A percentile compares a stretch with the other conserved stretches of the same genome.
Conservation (phyloP, 2,113 vertebrate genomes). For the Crotalus viridis region DNA sequence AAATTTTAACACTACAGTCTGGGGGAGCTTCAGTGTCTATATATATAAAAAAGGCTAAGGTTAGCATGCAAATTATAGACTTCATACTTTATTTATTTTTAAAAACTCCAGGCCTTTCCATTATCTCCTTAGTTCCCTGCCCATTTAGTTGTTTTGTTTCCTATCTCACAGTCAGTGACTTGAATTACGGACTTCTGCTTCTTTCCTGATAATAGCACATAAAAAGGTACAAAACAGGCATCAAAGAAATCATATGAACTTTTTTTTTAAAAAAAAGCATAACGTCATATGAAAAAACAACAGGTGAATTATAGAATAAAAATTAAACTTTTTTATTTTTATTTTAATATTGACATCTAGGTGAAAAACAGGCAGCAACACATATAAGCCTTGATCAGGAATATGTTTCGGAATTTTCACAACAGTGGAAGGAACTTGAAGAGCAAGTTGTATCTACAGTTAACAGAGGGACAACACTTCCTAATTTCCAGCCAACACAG, state of each 20-base stretch:
- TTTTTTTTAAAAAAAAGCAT: not conserved
- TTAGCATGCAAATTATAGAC: not conserved
- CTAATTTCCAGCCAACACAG: conserved; percentile 85
- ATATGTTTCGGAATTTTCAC: conserved; percentile 86
- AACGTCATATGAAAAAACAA: not conserved
- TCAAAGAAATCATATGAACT: not conserved
- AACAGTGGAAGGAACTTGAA: conserved; percentile 90
- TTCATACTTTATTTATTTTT: not conserved
- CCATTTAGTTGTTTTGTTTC: not conserved
- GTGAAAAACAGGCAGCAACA: conserved; percentile 95
- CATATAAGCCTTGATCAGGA: conserved; percentile 95
- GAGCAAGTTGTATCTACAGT: conserved; percentile 84
- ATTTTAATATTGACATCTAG: conserved; percentile 60
- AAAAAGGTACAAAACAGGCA: not conserved
- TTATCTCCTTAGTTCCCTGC: not conserved
- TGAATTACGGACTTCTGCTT: not conserved
- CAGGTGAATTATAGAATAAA: not conserved
- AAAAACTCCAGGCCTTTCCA: not conserved
- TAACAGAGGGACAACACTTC: conserved; percentile 80
- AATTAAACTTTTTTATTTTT: not conserved
- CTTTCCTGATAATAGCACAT: not conserved
- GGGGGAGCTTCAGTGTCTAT: not conserved
- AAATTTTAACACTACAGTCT: not conserved
- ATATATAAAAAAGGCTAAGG: not conserved
- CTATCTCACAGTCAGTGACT: not conserved